These are phyloP conservation scores for Kryptolebias marmoratus DNA, from an alignment of 2,113 vertebrate genomes.

Conservation along the genomic window DNA sequence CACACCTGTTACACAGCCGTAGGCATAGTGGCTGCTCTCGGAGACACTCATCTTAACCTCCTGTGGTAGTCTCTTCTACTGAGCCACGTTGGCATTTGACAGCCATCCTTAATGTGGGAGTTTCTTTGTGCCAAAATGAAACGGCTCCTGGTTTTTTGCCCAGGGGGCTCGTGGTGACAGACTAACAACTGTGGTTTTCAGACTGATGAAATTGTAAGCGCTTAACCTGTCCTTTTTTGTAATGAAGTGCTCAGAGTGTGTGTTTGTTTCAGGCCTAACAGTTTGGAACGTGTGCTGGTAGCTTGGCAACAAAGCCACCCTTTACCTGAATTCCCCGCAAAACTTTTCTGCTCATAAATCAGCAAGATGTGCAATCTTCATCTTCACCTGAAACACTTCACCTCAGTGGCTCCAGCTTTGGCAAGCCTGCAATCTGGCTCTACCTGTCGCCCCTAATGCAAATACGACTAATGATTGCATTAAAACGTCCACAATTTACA, in stretches of 20 bases:
- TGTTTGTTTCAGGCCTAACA: constrained; percentile 46
- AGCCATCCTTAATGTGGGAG: constrained; percentile 58
- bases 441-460: constrained; percentile 25
- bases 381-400: constrained; percentile 33
- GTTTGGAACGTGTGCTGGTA: constrained; percentile 33
- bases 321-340: constrained; percentile 52
- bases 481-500: constrained; percentile 28
- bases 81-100: constrained; percentile 64
- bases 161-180: constrained; percentile 46
- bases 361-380: constrained; percentile 12
- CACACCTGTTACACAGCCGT: constrained; percentile 67
- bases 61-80: constrained; percentile 38
- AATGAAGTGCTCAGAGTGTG: constrained; percentile 31
- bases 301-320: constrained; percentile 38
- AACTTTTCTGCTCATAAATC: constrained; percentile 50
- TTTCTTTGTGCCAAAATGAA: constrained; percentile 38
- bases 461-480: constrained; percentile 37
- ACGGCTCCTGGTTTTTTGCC: constrained; percentile 42
- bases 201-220: constrained; percentile 61
- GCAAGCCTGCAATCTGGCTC: constrained; percentile 33
- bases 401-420: constrained; percentile 16
- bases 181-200: constrained; percentile 46
- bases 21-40: constrained; percentile 24
- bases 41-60: constrained; percentile 45
- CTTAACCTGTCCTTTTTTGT: constrained; percentile 40